Evolutionary conservation across 2,888 invertebrate genomes (phyloP).

Genomic region (Helleia helle): DNA sequence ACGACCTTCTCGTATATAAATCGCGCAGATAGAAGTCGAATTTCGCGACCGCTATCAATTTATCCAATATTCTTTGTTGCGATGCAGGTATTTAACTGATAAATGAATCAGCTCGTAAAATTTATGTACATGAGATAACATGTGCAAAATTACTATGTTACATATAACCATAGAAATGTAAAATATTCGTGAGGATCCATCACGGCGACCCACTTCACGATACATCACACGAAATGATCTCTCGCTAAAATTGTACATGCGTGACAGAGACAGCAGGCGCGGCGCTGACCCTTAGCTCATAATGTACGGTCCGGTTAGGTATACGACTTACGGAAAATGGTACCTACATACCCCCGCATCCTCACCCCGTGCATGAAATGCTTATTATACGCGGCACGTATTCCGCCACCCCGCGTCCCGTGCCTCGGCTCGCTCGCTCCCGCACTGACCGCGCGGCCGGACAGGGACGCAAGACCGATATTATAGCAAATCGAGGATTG

Average conservation of each 20-base stretch:
- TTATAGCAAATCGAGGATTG: constrained; percentile 76
- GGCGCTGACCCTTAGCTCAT: constrained; percentile 72
- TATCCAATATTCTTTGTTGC: constrained; percentile 40
- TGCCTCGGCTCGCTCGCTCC: constrained; percentile 47
- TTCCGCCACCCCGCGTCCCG: constrained; percentile 53
- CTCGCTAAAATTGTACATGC: constrained; percentile 47
- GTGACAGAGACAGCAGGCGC: constrained; percentile 61
- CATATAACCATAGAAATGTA: constrained; percentile 29
- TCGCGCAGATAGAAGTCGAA: constrained; percentile 72
- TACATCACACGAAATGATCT: constrained; percentile 71
- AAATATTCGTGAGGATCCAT: constrained; percentile 47
- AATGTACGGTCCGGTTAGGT: constrained; percentile 76
- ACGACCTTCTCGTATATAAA: constrained; percentile 71
- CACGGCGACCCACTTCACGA: constrained; percentile 52
- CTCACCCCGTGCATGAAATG: constrained; percentile 75
- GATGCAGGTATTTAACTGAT: constrained; percentile 6
- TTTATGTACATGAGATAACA: neutral
- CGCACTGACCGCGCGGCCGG: constrained; percentile 36
- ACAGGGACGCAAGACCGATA: constrained; percentile 64
- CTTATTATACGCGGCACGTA: constrained; percentile 76
- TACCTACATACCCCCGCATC: constrained; percentile 64
- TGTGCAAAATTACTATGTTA: constrained; percentile 8
- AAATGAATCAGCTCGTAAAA: constrained; percentile 3
- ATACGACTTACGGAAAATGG: constrained; percentile 72
- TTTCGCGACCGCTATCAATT: constrained; percentile 63